phyloP scores from a whole-genome alignment of 2,888 invertebrate species.

The Aromia moschata region DNA sequence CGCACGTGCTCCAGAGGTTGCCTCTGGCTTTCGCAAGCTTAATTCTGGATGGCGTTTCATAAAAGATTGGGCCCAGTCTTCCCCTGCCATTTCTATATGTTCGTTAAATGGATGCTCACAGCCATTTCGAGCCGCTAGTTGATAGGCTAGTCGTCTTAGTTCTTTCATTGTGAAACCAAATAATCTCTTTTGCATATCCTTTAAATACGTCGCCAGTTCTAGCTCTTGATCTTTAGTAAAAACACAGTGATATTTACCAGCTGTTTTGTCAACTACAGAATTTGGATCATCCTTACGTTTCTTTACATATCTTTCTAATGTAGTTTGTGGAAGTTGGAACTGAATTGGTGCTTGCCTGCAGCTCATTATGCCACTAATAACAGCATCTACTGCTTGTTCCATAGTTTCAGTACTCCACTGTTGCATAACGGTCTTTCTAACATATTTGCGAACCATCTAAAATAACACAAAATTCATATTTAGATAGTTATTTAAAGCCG shows the following conservation, averaged over 20 bases:
- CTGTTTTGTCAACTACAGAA: neutral
- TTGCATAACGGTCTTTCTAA: no score
- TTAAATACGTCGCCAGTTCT: neutral
- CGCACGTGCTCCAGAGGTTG: conserved; percentile 48
- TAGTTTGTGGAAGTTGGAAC: no score
- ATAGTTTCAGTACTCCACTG: no score
- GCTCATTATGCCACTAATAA: no score
- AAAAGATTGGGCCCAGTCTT: conserved; percentile 50
- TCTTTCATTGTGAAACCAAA: neutral
- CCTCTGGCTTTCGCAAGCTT: conserved; percentile 47
- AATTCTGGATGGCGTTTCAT: conserved; percentile 44
- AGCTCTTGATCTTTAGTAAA: neutral
- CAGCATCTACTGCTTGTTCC: no score
- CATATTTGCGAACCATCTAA: no score
- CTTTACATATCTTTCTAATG: no score
- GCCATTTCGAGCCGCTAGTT: neutral
- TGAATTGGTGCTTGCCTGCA: no score
- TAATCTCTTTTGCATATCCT: neutral
- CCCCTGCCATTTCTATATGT: conserved; percentile 31
- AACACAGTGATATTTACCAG: neutral
- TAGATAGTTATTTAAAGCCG: no score
- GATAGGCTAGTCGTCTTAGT: neutral
- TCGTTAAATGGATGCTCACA: neutral
- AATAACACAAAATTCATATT: no score
- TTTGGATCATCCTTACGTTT: neutral